Percentiles rank a stretch among this genome's conserved stretches.
Evolutionary conservation across 2,113 vertebrate genomes (phyloP).

Genomic region (Otolemur garnettii): DNA sequence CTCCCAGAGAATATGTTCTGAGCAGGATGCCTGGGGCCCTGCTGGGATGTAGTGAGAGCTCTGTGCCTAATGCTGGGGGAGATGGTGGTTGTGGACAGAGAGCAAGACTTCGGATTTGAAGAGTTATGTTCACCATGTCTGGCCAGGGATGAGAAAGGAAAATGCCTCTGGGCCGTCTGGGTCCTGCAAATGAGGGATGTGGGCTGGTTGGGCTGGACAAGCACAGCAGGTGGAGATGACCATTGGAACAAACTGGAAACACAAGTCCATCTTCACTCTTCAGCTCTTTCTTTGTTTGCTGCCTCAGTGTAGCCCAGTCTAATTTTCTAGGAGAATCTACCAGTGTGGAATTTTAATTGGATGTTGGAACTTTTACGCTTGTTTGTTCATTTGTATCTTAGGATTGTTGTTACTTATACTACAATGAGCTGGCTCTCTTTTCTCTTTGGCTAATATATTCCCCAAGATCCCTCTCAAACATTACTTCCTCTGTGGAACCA

Average conservation of each 20-base stretch:
- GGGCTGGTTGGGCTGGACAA: background rate
- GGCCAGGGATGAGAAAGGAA: background rate
- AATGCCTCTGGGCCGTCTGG: background rate
- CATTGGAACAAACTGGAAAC: background rate
- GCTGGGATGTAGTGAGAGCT: background rate
- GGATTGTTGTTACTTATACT: background rate
- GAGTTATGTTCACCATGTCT: background rate
- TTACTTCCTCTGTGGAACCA: background rate
- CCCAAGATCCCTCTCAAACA: background rate
- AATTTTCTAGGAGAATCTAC: background rate
- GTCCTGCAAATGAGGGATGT: background rate
- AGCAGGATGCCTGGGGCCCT: background rate
- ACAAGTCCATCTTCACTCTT: too few species aligned
- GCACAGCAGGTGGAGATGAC: background rate
- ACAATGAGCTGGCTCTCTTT: background rate
- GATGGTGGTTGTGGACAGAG: too few species aligned
- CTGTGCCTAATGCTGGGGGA: background rate
- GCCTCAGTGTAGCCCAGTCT: background rate
- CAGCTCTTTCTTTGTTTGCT: background rate
- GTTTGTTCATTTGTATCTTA: background rate
- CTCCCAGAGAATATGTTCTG: background rate
- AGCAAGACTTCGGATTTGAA: background rate
- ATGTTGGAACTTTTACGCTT: background rate
- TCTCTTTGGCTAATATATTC: background rate
- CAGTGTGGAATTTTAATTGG: background rate